Percentiles rank a stretch among this genome's conserved stretches.
Evolutionary conservation across 1,140 invertebrate species (phyloP).

Genomic region (Apis cerana): DNA sequence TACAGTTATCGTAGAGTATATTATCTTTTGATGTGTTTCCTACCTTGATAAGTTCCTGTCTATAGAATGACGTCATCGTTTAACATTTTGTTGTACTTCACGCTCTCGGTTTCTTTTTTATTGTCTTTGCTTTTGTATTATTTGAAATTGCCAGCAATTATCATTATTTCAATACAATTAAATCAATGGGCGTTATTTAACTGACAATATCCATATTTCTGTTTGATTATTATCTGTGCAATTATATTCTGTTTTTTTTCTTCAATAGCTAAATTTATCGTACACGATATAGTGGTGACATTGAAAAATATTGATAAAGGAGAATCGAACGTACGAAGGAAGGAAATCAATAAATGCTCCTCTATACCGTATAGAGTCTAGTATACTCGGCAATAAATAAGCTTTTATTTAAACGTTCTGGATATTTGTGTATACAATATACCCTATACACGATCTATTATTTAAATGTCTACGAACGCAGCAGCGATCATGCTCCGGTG

Average conservation of each 20-base stretch:
- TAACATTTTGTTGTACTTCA: constrained; percentile 1
- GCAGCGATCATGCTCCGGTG: constrained; percentile 53
- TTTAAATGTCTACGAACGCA: constrained; percentile 59
- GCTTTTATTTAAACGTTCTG: constrained; percentile 75
- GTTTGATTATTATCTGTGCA: background rate
- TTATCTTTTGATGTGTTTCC: constrained; percentile 28
- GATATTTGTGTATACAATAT: constrained; percentile 71
- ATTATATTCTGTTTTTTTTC: background rate
- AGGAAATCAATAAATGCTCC: background rate
- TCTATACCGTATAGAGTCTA: background rate
- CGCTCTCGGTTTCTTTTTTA: background rate
- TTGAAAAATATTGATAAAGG: background rate
- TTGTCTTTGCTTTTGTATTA: background rate
- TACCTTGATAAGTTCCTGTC: constrained; percentile 29
- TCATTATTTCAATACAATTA: constrained; percentile 2
- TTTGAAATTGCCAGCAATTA: background rate
- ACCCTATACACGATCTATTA: constrained; percentile 61
- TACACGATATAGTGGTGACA: background rate
- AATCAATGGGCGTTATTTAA: background rate
- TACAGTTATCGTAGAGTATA: background rate
- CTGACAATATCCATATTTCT: too few species aligned
- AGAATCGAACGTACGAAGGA: background rate
- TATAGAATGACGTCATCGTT: background rate
- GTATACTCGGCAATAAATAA: constrained; percentile 73
- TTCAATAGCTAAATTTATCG: background rate